These are phyloP conservation scores for Cotesia congregata DNA, from an alignment of 2,888 invertebrate species.

Conservation along the genomic window DNA sequence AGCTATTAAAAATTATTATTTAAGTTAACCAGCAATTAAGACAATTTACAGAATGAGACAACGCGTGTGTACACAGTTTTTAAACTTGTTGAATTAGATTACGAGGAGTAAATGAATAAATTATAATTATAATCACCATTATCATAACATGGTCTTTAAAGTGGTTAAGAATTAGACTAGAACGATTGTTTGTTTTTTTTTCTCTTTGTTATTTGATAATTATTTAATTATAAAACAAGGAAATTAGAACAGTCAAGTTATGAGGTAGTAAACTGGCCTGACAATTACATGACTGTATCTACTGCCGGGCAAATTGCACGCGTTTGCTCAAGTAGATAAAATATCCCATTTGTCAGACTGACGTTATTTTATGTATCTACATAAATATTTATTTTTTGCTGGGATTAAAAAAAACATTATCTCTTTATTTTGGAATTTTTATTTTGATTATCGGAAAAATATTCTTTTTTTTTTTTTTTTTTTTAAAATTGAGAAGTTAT, in stretches of 20 bases:
- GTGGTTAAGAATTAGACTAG: conserved; percentile 5
- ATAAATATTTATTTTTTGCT: neutral
- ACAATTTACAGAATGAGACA: neutral
- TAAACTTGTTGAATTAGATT: neutral
- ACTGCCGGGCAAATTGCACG: conserved; percentile 39
- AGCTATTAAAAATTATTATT: conserved; percentile 23
- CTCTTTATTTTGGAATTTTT: conserved; percentile 3
- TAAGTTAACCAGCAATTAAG: conserved; percentile 9
- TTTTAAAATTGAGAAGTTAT: neutral
- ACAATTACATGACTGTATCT: conserved; percentile 45
- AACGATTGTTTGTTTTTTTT: conserved; percentile 3
- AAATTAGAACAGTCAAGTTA: neutral
- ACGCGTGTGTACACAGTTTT: neutral
- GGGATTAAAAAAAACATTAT: neutral
- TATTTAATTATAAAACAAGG: neutral
- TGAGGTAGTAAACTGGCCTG: conserved; percentile 35
- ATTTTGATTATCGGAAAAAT: neutral
- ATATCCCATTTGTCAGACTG: conserved; percentile 20
- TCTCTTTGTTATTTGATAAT: conserved; percentile 5
- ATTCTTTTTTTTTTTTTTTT: neutral
- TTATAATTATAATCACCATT: neutral
- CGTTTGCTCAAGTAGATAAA: conserved; percentile 20
- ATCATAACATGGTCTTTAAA: neutral
- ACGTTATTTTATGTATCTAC: neutral
- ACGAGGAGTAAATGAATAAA: neutral